Base-by-base conservation (phyloP, 2,113 vertebrate species). In the Hypocryptadius cinnamomeus region DNA sequence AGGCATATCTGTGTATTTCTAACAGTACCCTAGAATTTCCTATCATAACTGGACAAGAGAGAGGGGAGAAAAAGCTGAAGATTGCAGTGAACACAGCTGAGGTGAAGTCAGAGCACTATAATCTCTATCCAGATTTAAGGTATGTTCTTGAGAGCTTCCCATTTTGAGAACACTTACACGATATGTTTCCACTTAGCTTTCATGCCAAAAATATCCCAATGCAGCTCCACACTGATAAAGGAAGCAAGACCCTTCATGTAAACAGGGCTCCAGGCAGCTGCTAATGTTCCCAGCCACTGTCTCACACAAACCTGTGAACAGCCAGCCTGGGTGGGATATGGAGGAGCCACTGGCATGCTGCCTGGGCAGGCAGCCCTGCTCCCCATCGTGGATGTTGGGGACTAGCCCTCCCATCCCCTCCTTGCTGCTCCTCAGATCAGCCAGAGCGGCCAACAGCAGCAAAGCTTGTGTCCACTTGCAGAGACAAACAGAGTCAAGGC, bases 141-240 rank as follows among this genome's bases (percentile, higher is more conserved):
- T 87, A 93, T 77, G 89, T 51, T 96, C 89, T 66, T 8, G 6
- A 92, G 89, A 92, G 89, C 85, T 92, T 94, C 87, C 85, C 92
- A 70, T 94, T 89, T 94, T 4, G 7, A 92, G 89, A 89, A 89
- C 85, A 94, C 92, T 89, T 87, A 89, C 3, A 89, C 0, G 72
- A 45, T 85, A 85, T 4, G 70, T 70, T 89, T 77, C 91, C 91
- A 95, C 92, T 94, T 68, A 65, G 54, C 78, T 93, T 93, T 87
- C 78, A 70, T 77, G 87, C 93, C 93, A 92, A 94, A 96, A 96
- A 95, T 96, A 95, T 83, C 94, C 74, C 82, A 60, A 54, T 28
- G 64, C 0, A 1, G 51, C 74, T 94, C 68, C 0, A 0, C 1
- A 4, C 80, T 89, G 94, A 95, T 92, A 95, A 93, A 72, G 76